These are phyloP conservation scores for human DNA, from an alignment of 2,113 vertebrate genomes.

Conservation along the genomic window DNA sequence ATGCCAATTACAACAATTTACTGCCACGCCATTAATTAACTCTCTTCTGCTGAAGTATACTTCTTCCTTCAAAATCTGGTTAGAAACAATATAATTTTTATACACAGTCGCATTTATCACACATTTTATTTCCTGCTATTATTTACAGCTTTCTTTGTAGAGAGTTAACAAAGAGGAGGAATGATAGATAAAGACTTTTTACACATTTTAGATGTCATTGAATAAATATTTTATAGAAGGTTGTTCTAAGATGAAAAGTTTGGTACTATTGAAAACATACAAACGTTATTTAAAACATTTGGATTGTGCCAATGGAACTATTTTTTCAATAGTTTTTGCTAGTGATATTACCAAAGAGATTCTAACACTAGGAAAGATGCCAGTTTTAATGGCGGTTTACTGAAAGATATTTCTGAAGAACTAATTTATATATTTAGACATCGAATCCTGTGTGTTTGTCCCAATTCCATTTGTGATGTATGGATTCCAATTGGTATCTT, in stretches of 20 bases:
- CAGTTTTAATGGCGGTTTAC: not conserved
- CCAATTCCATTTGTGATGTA: conserved; percentile 8
- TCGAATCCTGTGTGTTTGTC: not conserved
- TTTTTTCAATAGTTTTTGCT: not conserved
- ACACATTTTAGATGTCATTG: not conserved
- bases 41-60: not conserved
- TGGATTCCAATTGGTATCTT: not conserved
- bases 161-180: not conserved
- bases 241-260: not conserved
- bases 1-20: not conserved
- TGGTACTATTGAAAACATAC: not conserved
- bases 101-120: not conserved
- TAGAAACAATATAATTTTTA: not conserved
- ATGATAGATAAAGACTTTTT: not conserved
- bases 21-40: not conserved
- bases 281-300: not conserved
- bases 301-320: not conserved
- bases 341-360: not conserved
- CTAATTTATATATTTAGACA: not conserved
- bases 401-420: not conserved
- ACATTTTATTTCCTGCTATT: not conserved
- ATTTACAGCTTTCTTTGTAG: not conserved
- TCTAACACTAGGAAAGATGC: not conserved
- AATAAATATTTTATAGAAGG: conserved; percentile 1
- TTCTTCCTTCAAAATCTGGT: not conserved